Evolutionary conservation across 2,888 invertebrate species (phyloP).

Genomic region (Caenorhabditis wallacei): DNA sequence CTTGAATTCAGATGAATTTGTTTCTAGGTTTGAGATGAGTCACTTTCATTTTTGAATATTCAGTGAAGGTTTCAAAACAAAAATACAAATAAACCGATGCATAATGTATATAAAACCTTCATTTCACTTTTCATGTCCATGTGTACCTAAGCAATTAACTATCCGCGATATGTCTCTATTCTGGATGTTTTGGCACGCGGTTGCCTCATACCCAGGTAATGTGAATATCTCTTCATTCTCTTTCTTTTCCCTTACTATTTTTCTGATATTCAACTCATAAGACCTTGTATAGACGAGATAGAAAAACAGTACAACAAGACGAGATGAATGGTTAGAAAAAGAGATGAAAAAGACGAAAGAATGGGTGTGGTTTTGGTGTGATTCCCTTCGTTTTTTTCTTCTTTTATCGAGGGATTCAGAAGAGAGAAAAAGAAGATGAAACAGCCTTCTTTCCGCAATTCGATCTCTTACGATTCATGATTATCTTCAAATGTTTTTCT

Average conservation of each 20-base stretch:
- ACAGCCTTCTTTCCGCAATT: conserved; percentile 32
- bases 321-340: conserved; percentile 33
- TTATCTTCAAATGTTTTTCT: conserved; percentile 20
- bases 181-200: conserved; percentile 50
- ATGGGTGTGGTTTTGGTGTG: conserved; percentile 46
- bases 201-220: conserved; percentile 27
- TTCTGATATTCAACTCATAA: conserved; percentile 9
- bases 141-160: conserved; percentile 33
- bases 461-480: conserved; percentile 48
- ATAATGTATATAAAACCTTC: neutral
- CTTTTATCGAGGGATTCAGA: conserved; percentile 5
- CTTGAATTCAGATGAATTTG: too few relatives aligned
- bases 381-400: conserved; percentile 20
- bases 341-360: neutral
- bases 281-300: conserved; percentile 27
- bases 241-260: neutral
- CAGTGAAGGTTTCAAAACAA: neutral
- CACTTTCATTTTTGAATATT: too few relatives aligned
- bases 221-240: conserved; percentile 24
- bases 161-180: conserved; percentile 38
- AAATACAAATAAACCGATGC: neutral
- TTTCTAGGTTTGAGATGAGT: too few relatives aligned
- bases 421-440: neutral
- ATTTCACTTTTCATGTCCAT: neutral
- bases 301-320: conserved; percentile 38